phyloP scores from a whole-genome alignment of 2,888 invertebrate species.

The Drosophila atroscutellata region DNA sequence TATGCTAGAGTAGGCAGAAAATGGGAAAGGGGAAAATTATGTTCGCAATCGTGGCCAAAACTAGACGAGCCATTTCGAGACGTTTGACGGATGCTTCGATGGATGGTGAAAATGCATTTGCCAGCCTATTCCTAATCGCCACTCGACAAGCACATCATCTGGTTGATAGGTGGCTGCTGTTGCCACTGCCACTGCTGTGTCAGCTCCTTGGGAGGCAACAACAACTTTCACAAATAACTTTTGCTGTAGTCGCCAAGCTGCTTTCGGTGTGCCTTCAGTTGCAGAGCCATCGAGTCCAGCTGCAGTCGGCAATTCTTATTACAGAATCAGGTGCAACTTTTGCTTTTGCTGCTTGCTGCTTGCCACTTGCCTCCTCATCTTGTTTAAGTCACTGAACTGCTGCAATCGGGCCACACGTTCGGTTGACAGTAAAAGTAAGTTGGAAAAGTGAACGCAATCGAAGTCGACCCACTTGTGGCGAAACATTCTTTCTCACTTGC shows the following conservation, averaged over 20 bases:
- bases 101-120: constrained; percentile 62
- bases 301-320: constrained; percentile 68
- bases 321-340: constrained; percentile 80
- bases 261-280: constrained; percentile 19
- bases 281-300: constrained; percentile 9
- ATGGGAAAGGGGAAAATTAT: constrained; percentile 26
- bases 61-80: constrained; percentile 15
- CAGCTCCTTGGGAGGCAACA: constrained; percentile 72
- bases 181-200: constrained; percentile 20
- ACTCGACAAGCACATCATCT: constrained; percentile 53
- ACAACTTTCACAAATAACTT: constrained; percentile 75
- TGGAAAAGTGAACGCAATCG: constrained; percentile 76
- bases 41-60: constrained; percentile 28
- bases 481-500: constrained; percentile 40
- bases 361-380: constrained; percentile 13
- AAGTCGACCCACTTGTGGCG: constrained; percentile 58
- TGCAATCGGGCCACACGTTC: constrained; percentile 63
- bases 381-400: constrained; percentile 74
- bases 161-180: constrained; percentile 49
- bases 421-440: constrained; percentile 79
- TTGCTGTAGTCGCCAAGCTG: constrained; percentile 41
- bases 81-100: constrained; percentile 17
- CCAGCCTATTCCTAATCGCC: constrained; percentile 42
- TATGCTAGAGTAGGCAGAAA: constrained; percentile 3
- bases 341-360: constrained; percentile 61